Base-by-base conservation (phyloP, 2,888 invertebrate species). In the Tachina lurida region DNA sequence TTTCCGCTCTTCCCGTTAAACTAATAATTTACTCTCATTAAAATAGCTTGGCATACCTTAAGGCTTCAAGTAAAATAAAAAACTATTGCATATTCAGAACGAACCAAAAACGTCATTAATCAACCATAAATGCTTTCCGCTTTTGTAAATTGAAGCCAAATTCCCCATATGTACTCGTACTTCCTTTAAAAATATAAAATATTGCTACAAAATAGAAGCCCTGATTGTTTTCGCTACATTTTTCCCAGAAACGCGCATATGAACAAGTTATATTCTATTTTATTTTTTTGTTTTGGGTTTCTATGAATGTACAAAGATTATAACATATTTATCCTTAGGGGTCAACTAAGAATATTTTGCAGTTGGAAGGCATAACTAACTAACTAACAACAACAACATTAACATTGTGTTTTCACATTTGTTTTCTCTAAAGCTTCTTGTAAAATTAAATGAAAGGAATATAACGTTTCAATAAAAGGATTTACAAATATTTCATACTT, bases 381-480 rank as follows among this genome's bases (percentile, higher is more conserved):
- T 4, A 31, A 31, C 31, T 22, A 31, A 31, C 31, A 67, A 43
- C 12, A 58, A 10, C 19, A 56, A 9, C 45, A 82, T 79, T 39
- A 65, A 71, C 56, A 78, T 54, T 45, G 76, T 83, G 82, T 82
- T 83, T 83, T 73, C 79, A 71, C 79, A 83, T 86, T 79, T 79
- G 82, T 86, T 71, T 76, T 79, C 65, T 56, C 52, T 79, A 84
- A 84, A 68, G 71, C 73, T 78, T 43, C 65, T 60, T 83, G 71
- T 77, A 82, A 79, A 82, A 79, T 82, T 65, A 83, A 79, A 45
- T 31, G 31, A 49, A 60, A 41, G 41, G 63, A 60, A 68, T 78
- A 83, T 83, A 84, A 86, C 85, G 84, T 87, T 87, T 87, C 87
- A 87, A 87, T 87, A 84, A 81, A 85, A 87, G 87, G 85, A 87